A percentile compares a stretch with the other conserved stretches of the same genome.
Conservation (phyloP, 1,140 invertebrate species). For the Drosophila nasuta region DNA sequence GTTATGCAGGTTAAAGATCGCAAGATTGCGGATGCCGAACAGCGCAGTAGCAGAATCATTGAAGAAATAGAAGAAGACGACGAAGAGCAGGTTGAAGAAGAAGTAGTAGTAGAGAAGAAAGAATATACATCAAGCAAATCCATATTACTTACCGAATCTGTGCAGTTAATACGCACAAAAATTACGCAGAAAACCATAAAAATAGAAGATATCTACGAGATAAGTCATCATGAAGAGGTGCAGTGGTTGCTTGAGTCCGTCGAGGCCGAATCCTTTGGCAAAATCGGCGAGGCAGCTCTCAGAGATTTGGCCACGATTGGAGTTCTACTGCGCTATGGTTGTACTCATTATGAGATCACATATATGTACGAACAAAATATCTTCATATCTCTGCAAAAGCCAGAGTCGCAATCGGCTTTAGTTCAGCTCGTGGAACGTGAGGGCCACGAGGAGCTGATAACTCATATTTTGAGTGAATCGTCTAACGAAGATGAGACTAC, state of each 20-base stretch:
- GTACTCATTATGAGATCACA: slow-evolving; percentile 91
- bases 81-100: slow-evolving; percentile 55
- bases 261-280: slow-evolving; percentile 91
- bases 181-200: slow-evolving; percentile 75
- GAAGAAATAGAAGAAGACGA: slow-evolving; percentile 67
- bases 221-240: slow-evolving; percentile 87
- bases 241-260: slow-evolving; percentile 90
- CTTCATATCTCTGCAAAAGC: slow-evolving; percentile 91
- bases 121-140: slow-evolving; percentile 57
- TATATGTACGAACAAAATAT: slow-evolving; percentile 91
- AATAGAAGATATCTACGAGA: slow-evolving; percentile 72
- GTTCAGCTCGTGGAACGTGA: slow-evolving; percentile 92
- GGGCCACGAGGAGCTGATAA: slow-evolving; percentile 91
- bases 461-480: slow-evolving; percentile 92
- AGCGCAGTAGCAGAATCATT: slow-evolving; percentile 77
- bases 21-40: slow-evolving; percentile 70
- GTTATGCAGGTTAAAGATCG: slow-evolving; percentile 81
- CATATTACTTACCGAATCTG: slow-evolving; percentile 73
- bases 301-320: slow-evolving; percentile 93
- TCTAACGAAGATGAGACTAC: slow-evolving; percentile 90
- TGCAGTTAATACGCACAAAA: slow-evolving; percentile 75
- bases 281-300: slow-evolving; percentile 90
- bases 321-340: slow-evolving; percentile 90
- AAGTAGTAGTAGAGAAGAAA: slow-evolving; percentile 52
- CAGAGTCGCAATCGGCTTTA: slow-evolving; percentile 92